Conservation (phyloP, 2,888 invertebrate species). For the Dynastes maya region DNA sequence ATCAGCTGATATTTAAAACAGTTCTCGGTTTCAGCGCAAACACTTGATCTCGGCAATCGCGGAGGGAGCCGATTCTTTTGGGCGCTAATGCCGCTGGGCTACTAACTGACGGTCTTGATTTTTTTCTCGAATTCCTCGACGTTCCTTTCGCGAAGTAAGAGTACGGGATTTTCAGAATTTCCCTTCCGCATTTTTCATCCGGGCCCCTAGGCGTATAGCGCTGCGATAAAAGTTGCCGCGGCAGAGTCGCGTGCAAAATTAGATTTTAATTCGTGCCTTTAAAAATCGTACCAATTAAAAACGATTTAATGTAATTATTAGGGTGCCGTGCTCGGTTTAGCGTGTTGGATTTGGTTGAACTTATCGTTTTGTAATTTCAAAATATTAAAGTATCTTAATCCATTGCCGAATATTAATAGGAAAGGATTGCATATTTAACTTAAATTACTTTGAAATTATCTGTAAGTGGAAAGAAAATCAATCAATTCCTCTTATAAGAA, state of each 20-base stretch:
- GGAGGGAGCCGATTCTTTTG: slow-evolving; percentile 47
- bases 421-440: no score
- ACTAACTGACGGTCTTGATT: neutral
- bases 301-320: slow-evolving; percentile 45
- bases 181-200: slow-evolving; percentile 18
- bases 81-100: neutral
- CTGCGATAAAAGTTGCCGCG: slow-evolving; percentile 23
- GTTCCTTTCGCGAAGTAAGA: slow-evolving; percentile 17
- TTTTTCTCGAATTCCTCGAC: slow-evolving; percentile 21
- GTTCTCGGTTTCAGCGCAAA: slow-evolving; percentile 64
- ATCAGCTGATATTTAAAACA: slow-evolving; percentile 71
- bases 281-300: slow-evolving; percentile 45
- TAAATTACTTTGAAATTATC: no score
- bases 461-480: no score
- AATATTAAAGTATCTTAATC: no score
- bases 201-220: slow-evolving; percentile 26
- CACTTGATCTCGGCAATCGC: slow-evolving; percentile 60
- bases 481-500: no score
- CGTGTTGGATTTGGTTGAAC: slow-evolving; percentile 2
- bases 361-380: no score
- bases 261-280: slow-evolving; percentile 34
- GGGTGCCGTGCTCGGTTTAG: slow-evolving; percentile 1
- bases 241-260: slow-evolving; percentile 23
- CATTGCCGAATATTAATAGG: no score
- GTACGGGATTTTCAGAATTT: slow-evolving; percentile 36